Evolutionary conservation across 2,888 invertebrate genomes (phyloP).

Genomic region (Volucella inflata): DNA sequence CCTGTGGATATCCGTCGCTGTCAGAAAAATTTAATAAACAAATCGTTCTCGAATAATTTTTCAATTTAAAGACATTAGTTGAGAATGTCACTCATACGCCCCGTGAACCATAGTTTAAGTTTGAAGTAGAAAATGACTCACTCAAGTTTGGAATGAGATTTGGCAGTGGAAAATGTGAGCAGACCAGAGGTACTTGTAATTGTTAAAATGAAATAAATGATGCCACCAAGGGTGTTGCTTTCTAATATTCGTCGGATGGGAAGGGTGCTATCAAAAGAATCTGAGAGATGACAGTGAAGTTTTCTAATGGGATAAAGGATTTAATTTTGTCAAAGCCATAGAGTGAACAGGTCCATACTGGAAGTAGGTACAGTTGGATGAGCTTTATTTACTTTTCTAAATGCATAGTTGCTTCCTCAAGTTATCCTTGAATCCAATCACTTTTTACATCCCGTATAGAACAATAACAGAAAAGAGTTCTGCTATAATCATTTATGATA

Average conservation of each 20-base stretch:
- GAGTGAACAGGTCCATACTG: background rate
- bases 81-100: conserved; percentile 19
- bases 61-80: conserved; percentile 2
- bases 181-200: background rate
- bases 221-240: background rate
- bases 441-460: too few species aligned
- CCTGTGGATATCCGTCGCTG: too few species aligned
- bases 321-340: background rate
- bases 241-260: too few species aligned
- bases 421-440: too few species aligned
- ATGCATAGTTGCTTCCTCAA: too few species aligned
- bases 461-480: too few species aligned
- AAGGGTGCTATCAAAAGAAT: background rate
- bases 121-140: conserved; percentile 4
- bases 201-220: conserved; percentile 1
- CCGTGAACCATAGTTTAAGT: background rate
- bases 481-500: too few species aligned
- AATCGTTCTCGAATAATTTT: conserved; percentile 2
- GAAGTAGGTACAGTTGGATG: background rate
- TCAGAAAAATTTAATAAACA: too few species aligned
- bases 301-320: background rate
- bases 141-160: background rate
- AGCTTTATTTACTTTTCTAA: background rate
- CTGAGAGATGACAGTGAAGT: background rate
- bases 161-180: background rate